Conservation (phyloP, 2,797 vertebrate species). For the Potorous gilbertii region DNA sequence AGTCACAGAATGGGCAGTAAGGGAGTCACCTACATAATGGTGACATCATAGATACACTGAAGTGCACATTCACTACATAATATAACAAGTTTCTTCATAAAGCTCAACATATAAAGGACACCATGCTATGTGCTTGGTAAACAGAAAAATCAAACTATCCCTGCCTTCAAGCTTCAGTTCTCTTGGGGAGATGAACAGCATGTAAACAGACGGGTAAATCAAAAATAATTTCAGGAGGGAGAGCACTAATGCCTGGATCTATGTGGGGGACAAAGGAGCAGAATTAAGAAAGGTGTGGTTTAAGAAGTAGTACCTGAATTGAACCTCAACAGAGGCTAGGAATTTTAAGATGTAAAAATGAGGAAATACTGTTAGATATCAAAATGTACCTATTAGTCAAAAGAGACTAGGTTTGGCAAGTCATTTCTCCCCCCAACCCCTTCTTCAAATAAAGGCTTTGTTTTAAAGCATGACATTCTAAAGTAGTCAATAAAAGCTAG, state of each 20-base stretch:
- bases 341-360: neutral
- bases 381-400: neutral
- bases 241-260: neutral
- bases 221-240: neutral
- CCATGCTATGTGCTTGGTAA: neutral
- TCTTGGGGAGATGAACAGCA: neutral
- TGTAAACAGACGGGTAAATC: neutral
- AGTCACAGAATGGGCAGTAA: neutral
- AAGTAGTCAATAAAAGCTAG: neutral
- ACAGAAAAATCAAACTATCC: neutral
- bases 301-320: neutral
- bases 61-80: neutral
- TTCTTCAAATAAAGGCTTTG: neutral
- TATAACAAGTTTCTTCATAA: neutral
- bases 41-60: neutral
- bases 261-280: neutral
- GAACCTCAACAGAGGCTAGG: neutral
- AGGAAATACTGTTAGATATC: neutral
- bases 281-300: neutral
- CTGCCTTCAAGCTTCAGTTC: neutral
- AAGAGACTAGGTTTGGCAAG: neutral
- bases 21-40: neutral
- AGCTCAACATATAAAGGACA: neutral
- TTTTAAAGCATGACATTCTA: neutral
- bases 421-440: neutral